These are phyloP conservation scores for Caenorhabditis tropicalis DNA, from an alignment of 1,140 invertebrate genomes.

Conservation along the genomic window DNA sequence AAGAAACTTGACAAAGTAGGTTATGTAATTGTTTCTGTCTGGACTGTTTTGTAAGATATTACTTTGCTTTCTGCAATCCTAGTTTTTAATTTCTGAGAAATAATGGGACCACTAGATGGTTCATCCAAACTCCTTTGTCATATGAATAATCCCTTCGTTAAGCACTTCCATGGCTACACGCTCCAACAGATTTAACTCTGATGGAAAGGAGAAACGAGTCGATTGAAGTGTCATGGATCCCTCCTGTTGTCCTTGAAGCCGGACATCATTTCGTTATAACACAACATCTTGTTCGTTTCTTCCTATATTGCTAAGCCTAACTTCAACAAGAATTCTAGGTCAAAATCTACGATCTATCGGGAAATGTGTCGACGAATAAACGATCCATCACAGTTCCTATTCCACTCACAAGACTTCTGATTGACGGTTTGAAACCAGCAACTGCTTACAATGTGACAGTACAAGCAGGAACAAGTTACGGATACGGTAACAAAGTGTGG, in stretches of 20 bases:
- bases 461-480: slow-evolving; percentile 50
- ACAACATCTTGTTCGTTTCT: slow-evolving; percentile 18
- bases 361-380: slow-evolving; percentile 13
- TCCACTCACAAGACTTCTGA: slow-evolving; percentile 6
- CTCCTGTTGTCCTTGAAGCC: slow-evolving; percentile 41
- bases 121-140: too few relatives aligned
- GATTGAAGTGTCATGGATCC: slow-evolving; percentile 41
- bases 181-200: slow-evolving; percentile 39
- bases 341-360: slow-evolving; percentile 40
- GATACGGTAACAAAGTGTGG: slow-evolving; percentile 49
- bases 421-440: slow-evolving; percentile 36
- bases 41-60: too few relatives aligned
- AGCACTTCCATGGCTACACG: slow-evolving; percentile 43
- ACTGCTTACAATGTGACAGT: slow-evolving; percentile 46
- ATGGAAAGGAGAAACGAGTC: slow-evolving; percentile 41
- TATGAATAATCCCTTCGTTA: too few relatives aligned
- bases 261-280: slow-evolving; percentile 31
- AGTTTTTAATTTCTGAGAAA: too few relatives aligned
- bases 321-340: slow-evolving; percentile 4
- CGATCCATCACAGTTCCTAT: slow-evolving; percentile 40
- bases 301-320: background rate
- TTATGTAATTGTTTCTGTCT: too few relatives aligned
- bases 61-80: too few relatives aligned
- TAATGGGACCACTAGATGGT: too few relatives aligned
- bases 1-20: too few relatives aligned